Conservation (phyloP, 2,113 vertebrate species). For the Pavo muticus region DNA sequence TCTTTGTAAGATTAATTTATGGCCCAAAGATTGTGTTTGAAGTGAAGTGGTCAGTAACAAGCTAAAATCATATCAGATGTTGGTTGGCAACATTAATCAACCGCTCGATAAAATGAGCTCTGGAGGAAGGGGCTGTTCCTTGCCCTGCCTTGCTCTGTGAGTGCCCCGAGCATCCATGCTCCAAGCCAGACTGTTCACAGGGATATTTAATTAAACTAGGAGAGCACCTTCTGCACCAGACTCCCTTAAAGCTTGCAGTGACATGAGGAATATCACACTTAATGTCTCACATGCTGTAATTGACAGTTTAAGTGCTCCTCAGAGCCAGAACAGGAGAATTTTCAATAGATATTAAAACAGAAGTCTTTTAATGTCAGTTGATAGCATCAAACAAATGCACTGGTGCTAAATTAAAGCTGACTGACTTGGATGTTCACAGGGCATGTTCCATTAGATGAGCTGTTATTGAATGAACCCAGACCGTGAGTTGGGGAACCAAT, state of each 20-base stretch:
- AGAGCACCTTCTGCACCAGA: background rate
- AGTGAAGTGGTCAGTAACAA: background rate
- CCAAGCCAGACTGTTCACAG: background rate
- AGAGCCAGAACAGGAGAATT: constrained; percentile 18
- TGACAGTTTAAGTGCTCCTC: constrained; percentile 40
- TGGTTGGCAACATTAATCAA: background rate
- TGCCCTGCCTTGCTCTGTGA: fast-evolving
- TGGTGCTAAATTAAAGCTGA: constrained; percentile 17
- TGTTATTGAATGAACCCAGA: constrained; percentile 2
- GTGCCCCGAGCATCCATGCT: background rate
- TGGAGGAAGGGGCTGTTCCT: background rate
- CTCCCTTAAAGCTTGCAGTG: constrained; percentile 4
- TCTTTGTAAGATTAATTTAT: background rate
- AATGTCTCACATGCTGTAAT: background rate
- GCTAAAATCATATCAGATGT: background rate
- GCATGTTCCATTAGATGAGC: background rate
- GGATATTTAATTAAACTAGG: background rate
- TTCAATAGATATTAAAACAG: constrained; percentile 16
- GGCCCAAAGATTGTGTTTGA: background rate
- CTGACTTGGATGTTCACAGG: background rate
- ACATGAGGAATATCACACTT: background rate
- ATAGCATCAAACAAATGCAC: constrained; percentile 10
- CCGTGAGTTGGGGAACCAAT: background rate
- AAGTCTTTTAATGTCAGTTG: constrained; percentile 25
- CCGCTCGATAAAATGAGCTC: background rate